Conservation (phyloP, 30 jellyfish, hydroid and myxozoan species). For the Cassiopea andromeda region DNA sequence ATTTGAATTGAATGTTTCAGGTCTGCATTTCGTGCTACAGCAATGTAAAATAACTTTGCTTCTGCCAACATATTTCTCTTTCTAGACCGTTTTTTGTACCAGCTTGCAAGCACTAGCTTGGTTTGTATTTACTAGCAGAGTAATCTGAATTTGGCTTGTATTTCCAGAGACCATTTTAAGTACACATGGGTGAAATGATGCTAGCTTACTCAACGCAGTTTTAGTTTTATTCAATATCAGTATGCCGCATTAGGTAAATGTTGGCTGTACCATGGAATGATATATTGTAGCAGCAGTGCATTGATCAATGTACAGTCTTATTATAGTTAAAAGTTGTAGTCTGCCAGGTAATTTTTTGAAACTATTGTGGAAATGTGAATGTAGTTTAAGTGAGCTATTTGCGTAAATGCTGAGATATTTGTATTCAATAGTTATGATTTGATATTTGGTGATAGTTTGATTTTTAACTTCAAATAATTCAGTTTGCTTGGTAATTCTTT, state of each 20-base stretch:
- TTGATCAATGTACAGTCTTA: slow-evolving; percentile 53
- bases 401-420: no score
- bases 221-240: background rate
- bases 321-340: slow-evolving; percentile 48
- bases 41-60: background rate
- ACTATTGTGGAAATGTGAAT: background rate
- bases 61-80: background rate
- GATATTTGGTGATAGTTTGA: no score
- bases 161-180: background rate
- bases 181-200: background rate
- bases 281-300: slow-evolving; percentile 59
- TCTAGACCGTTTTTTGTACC: slow-evolving; percentile 4
- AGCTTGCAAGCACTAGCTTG: background rate
- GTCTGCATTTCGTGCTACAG: background rate
- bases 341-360: background rate
- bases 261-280: slow-evolving; percentile 56
- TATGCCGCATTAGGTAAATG: slow-evolving; percentile 22
- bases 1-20: background rate
- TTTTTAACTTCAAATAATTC: no score
- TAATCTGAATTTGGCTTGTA: background rate
- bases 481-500: no score
- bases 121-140: background rate
- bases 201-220: background rate
- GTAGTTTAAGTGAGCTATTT: no score
- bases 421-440: no score